Evolutionary conservation across 2,888 invertebrate genomes (phyloP), one percentile per base, ranked within the genome.

Genomic region (Philonicus albiceps): DNA sequence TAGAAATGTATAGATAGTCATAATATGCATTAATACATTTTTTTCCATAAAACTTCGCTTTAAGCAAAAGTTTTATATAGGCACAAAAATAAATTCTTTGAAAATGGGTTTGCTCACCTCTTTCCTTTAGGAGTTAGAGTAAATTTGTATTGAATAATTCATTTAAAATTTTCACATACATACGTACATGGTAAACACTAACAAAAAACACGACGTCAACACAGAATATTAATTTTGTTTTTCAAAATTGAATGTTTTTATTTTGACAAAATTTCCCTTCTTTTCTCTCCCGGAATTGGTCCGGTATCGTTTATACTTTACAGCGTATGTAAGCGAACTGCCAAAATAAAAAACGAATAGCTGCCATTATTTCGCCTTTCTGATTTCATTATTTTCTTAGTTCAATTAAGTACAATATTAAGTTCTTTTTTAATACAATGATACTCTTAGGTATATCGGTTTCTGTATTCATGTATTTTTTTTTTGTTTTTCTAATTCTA

Each of bases 291-390:
- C 43, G 73, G 43, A n/a, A 8, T 73, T 19, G 22, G 11, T 73
- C 72, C 73, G 73, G 31, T 53, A n/a, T 84, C 22, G 72, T 73
- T 84, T 22, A 22, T 84, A 43, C 40, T 73, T 73, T 84, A 84
- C 84, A 84, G 43, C 22, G 8, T 84, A 7, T 37, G 72, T 43
- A 84, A 73, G 84, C 84, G 84, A 84, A 73, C 40, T 73, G 84
- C 73, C 84, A 84, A 84, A 84, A 73, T 84, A 84, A 84, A 73
- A 73, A 84, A 84, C 84, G 73, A 84, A 19, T 84, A 84, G 84
- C 84, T 84, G 84, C 84, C 84, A 84, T 73, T 84, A 81, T 84
- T 84, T 84, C 84, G 84, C 84, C 84, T 84, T 84, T 84, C 49
- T 73, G 19, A 31, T 49, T 81, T 49, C 16, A 34, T 27, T 19